phyloP scores from a whole-genome alignment of 2,888 invertebrate genomes.

The Melikaiella ostensackeni region DNA sequence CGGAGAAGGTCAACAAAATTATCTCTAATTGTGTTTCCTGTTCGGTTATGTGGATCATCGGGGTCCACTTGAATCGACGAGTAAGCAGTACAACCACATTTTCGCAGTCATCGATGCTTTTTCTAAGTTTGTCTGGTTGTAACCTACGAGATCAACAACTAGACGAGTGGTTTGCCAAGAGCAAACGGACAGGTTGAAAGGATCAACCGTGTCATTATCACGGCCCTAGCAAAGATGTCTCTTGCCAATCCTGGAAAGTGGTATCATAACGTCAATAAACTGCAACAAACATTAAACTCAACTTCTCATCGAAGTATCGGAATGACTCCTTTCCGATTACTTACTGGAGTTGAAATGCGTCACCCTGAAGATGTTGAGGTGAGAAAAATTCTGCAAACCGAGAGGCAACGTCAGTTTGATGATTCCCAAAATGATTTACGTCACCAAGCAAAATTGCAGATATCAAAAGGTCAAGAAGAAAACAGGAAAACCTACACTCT shows the following conservation, averaged over 20 bases:
- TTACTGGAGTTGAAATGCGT: slow-evolving; percentile 2
- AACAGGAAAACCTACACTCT: slow-evolving; percentile 32
- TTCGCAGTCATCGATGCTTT: too few relatives aligned
- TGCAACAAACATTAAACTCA: slow-evolving; percentile 60
- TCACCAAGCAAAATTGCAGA: slow-evolving; percentile 21
- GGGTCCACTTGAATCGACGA: too few relatives aligned
- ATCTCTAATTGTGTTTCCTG: slow-evolving; percentile 51
- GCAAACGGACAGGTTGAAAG: too few relatives aligned
- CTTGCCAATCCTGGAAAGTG: slow-evolving; percentile 55
- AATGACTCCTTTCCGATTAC: slow-evolving; percentile 23
- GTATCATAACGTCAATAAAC: slow-evolving; percentile 32
- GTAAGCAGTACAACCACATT: too few relatives aligned
- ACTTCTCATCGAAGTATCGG: slow-evolving; percentile 57
- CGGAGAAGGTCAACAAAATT: slow-evolving; percentile 22
- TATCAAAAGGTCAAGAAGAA: slow-evolving; percentile 35
- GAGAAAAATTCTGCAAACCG: slow-evolving; percentile 25
- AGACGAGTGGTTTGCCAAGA: too few relatives aligned
- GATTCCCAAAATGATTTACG: slow-evolving; percentile 32
- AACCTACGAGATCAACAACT: too few relatives aligned
- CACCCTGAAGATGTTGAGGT: background rate
- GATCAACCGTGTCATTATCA: slow-evolving; percentile 45
- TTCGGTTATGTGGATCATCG: slow-evolving; percentile 15
- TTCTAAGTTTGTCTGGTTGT: too few relatives aligned
- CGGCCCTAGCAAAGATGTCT: slow-evolving; percentile 65
- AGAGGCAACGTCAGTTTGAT: slow-evolving; percentile 13